These are phyloP conservation scores for chimpanzee (Pan troglodytes) DNA, from an alignment of 2,113 vertebrate genomes.

Conservation along the genomic window NHGRI_mPanTro3-v2.1_pri NC_072401.2:85216001-85216500, in stretches of 20 bases:
- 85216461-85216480: not conserved
- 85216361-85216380: not conserved
- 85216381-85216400: not conserved
- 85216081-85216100: not conserved
- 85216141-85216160: not conserved
- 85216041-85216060: not conserved
- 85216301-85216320: not conserved
- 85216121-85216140: not conserved
- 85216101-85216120: not conserved
- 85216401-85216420: not conserved
- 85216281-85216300: not conserved
- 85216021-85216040: not conserved
- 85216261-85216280: not conserved
- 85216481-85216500: not conserved
- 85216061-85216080: not conserved
- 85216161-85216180: not conserved
- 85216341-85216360: not conserved
- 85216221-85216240: not conserved
- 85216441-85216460: not conserved
- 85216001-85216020: not conserved
- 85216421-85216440: not conserved
- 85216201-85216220: not conserved
- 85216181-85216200: not conserved
- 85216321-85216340: not conserved
- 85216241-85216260: not conserved